These are phyloP conservation scores for Gorsachius magnificus DNA, from an alignment of 2,797 vertebrate genomes.

Conservation along the genomic window DNA sequence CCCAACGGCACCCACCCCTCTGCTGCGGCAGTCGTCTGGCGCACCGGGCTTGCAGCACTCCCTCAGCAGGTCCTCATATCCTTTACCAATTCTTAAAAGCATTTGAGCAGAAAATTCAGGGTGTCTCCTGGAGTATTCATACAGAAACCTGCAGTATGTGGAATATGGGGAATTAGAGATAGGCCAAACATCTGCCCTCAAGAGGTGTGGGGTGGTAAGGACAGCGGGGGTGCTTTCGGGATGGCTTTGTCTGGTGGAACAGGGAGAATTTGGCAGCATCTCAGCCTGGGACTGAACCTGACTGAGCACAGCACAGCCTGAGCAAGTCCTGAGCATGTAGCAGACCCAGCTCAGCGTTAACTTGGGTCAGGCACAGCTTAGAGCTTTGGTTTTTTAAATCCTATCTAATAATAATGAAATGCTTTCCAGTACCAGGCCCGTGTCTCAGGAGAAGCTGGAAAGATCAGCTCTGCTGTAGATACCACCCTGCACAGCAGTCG, in stretches of 20 bases:
- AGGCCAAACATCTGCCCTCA: background rate
- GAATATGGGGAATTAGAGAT: background rate
- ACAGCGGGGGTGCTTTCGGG: background rate
- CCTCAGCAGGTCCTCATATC: conserved; percentile 50
- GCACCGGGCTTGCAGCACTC: conserved; percentile 62
- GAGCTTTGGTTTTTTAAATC: background rate
- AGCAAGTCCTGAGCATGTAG: accelerated
- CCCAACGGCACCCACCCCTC: conserved; percentile 16
- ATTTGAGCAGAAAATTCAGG: conserved; percentile 39
- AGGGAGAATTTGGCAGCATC: background rate
- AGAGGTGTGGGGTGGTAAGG: background rate
- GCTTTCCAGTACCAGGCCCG: background rate
- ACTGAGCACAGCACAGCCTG: no score
- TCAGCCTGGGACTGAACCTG: background rate
- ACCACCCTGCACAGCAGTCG: accelerated
- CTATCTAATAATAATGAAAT: background rate
- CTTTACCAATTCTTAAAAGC: conserved; percentile 38
- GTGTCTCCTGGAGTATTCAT: conserved; percentile 65
- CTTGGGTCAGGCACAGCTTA: no score
- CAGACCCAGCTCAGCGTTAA: accelerated
- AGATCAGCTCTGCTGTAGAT: background rate
- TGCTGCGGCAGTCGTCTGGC: conserved; percentile 17
- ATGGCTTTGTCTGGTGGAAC: background rate
- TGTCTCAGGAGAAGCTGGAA: accelerated
- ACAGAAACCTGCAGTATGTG: conserved; percentile 50